Evolutionary conservation across 2,888 invertebrate species (phyloP).

Genomic region (Fragum whitleyi): DNA sequence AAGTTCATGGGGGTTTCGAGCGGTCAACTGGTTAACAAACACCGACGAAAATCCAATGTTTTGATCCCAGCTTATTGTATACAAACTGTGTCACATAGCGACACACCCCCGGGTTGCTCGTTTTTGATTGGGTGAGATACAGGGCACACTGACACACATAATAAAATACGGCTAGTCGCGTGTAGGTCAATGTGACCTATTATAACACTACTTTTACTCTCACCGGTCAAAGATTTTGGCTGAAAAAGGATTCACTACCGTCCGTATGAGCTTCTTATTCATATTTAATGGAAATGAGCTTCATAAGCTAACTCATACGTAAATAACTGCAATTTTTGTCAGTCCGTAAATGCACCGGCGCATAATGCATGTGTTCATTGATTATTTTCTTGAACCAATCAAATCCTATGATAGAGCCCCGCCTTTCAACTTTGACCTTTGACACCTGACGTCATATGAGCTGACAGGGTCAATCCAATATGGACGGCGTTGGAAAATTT

Average conservation of each 20-base stretch:
- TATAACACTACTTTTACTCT: not conserved
- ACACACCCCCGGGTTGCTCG: conserved; percentile 7
- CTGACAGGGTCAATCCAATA: conserved; percentile 34
- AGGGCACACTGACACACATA: conserved; percentile 21
- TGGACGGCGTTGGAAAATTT: conserved; percentile 15
- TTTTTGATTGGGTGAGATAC: conserved; percentile 3
- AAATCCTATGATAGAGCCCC: not conserved
- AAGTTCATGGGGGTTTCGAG: too few species aligned
- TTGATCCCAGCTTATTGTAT: not conserved
- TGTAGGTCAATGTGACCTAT: conserved; percentile 9
- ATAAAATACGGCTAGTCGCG: not conserved
- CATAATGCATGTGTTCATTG: not conserved
- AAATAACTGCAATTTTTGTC: too few species aligned
- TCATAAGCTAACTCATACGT: too few species aligned
- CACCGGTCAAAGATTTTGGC: not conserved
- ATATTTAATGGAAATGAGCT: too few species aligned
- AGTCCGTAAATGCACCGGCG: too few species aligned
- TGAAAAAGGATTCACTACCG: not conserved
- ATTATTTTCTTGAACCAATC: conserved; percentile 27
- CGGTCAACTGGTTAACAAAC: too few species aligned
- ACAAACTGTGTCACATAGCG: conserved; percentile 22
- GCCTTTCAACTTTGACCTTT: conserved; percentile 26
- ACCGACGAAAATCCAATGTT: not conserved
- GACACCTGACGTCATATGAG: conserved; percentile 42
- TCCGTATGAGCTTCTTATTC: too few species aligned